A percentile compares a stretch with the other conserved stretches of the same genome.
These are phyloP conservation scores for Anas platyrhynchos DNA, from an alignment of 2,113 vertebrate genomes.

Conservation along the genomic window DNA sequence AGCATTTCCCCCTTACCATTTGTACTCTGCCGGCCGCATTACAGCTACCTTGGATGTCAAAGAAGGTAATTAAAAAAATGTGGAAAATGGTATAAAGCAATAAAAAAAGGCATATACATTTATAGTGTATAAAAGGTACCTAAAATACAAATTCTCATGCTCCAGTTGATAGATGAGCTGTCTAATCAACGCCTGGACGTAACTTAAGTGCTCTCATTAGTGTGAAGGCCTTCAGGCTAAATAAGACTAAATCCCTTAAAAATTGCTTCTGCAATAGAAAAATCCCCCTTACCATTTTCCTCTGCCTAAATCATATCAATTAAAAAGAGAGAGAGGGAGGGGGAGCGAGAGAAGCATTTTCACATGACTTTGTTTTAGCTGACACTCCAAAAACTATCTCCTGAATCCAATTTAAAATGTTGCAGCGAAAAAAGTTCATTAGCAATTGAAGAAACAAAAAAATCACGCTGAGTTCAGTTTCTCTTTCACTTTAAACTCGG, in stretches of 20 bases:
- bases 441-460: constrained; percentile 58
- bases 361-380: constrained; percentile 71
- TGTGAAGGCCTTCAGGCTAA: constrained; percentile 83
- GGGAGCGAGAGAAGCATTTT: constrained; percentile 40
- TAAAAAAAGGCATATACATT: constrained; percentile 43
- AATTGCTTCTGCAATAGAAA: constrained; percentile 80
- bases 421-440: constrained; percentile 62
- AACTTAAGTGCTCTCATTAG: constrained; percentile 88
- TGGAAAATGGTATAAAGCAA: constrained; percentile 56
- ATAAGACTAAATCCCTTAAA: constrained; percentile 84
- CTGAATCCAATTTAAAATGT: constrained; percentile 61
- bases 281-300: constrained; percentile 68
- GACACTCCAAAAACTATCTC: constrained; percentile 68
- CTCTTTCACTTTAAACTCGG: constrained; percentile 57
- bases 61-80: constrained; percentile 56
- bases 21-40: neutral
- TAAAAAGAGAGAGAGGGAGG: constrained; percentile 35
- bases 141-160: constrained; percentile 78
- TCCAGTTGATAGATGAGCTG: constrained; percentile 83
- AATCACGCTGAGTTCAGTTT: constrained; percentile 34
- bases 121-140: constrained; percentile 68
- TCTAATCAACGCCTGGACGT: constrained; percentile 80
- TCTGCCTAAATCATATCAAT: constrained; percentile 76
- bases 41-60: neutral
- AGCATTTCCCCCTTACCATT: neutral